These are phyloP conservation scores for Caenorhabditis wallacei DNA, from an alignment of 2,888 invertebrate species.

Conservation along the genomic window DNA sequence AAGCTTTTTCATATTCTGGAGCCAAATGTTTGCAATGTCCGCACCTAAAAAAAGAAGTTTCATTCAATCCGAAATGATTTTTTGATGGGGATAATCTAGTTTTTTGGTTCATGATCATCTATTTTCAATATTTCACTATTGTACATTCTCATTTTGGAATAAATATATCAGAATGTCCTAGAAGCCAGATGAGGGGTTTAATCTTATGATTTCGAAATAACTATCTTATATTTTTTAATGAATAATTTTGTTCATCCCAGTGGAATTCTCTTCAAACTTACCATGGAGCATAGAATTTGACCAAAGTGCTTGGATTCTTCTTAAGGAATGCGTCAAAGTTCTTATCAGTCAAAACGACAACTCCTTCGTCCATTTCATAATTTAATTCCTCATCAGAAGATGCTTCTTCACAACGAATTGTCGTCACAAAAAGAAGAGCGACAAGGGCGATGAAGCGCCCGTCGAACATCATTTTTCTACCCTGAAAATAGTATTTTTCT, in stretches of 20 bases:
- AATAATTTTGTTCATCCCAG: too few relatives aligned
- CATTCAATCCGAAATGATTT: too few relatives aligned
- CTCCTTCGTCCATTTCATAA: constrained; percentile 74
- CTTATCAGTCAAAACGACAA: constrained; percentile 79
- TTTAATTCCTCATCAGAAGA: constrained; percentile 68
- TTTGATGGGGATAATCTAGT: too few relatives aligned
- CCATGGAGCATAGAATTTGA: constrained; percentile 87
- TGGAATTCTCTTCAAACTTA: too few relatives aligned
- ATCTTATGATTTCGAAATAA: too few relatives aligned
- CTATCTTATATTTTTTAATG: too few relatives aligned
- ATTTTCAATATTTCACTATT: too few relatives aligned
- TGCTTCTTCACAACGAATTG: constrained; percentile 13
- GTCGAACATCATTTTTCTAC: constrained; percentile 36
- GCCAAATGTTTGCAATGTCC: constrained; percentile 85
- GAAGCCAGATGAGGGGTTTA: too few relatives aligned
- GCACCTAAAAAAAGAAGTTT: too few relatives aligned
- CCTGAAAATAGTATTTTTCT: not conserved
- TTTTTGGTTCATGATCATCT: too few relatives aligned
- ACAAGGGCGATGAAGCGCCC: constrained; percentile 33
- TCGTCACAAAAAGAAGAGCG: constrained; percentile 3
- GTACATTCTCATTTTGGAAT: too few relatives aligned
- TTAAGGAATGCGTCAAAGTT: constrained; percentile 82
- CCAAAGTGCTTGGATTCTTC: constrained; percentile 84
- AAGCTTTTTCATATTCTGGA: constrained; percentile 86
- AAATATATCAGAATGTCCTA: too few relatives aligned